Percentiles rank a stretch among this genome's conserved stretches.
phyloP scores from a whole-genome alignment of 2,888 invertebrate species.

The Scelioninae gen. 1 region DNA sequence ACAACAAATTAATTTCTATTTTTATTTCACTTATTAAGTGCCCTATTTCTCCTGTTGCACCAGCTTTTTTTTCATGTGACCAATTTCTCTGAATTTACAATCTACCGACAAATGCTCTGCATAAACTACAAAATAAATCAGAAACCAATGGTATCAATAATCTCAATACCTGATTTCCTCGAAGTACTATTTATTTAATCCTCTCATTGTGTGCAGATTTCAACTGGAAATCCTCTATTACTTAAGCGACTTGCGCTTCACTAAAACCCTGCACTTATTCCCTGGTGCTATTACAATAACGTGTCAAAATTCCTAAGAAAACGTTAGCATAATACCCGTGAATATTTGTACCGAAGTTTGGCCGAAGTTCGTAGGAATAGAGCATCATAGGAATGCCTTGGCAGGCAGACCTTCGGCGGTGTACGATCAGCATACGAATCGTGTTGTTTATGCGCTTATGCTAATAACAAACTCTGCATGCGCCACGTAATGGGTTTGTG shows the following conservation, averaged over 20 bases:
- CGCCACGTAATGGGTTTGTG: conserved; percentile 72
- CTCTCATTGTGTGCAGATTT: background rate
- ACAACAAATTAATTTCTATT: no score
- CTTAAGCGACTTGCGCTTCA: background rate
- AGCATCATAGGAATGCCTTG: conserved; percentile 40
- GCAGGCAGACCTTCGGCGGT: conserved; percentile 37
- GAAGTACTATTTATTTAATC: no score
- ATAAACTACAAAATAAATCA: no score
- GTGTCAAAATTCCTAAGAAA: conserved; percentile 33
- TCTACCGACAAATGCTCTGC: no score
- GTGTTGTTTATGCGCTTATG: conserved; percentile 71
- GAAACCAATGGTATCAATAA: no score
- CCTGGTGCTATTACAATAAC: conserved; percentile 31
- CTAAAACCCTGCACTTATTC: conserved; percentile 16
- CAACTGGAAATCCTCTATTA: background rate
- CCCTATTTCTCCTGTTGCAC: no score
- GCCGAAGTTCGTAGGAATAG: conserved; percentile 31
- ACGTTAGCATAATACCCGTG: conserved; percentile 33
- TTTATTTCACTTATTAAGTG: no score
- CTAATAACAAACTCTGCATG: conserved; percentile 67
- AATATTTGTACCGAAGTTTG: conserved; percentile 46
- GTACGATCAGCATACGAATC: conserved; percentile 62
- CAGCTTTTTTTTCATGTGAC: no score
- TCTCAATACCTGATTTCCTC: no score
- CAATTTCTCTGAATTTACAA: no score